phyloP scores from a whole-genome alignment of 2,888 invertebrate genomes.

The Drosophila neotestacea region DNA sequence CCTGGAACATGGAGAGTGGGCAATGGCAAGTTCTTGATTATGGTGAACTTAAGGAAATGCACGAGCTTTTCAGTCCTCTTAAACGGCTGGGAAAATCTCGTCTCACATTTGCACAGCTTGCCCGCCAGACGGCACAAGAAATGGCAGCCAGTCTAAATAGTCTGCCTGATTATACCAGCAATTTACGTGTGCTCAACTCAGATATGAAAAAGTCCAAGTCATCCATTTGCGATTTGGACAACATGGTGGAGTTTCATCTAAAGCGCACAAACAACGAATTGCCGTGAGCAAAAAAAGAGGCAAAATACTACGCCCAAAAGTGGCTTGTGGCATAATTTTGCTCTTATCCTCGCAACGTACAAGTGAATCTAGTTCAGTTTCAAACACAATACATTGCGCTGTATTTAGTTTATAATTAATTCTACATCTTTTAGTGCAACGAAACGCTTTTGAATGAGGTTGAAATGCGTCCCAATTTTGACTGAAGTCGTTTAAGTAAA shows the following conservation, averaged over 20 bases:
- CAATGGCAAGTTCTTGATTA: slow-evolving; percentile 85
- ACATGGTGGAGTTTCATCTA: slow-evolving; percentile 84
- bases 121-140: slow-evolving; percentile 83
- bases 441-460: slow-evolving; percentile 67
- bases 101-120: slow-evolving; percentile 77
- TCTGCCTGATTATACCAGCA: slow-evolving; percentile 81
- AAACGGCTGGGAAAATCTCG: slow-evolving; percentile 70
- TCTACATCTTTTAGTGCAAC: slow-evolving; percentile 54
- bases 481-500: slow-evolving; percentile 70
- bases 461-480: slow-evolving; percentile 72
- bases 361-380: slow-evolving; percentile 72
- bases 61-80: slow-evolving; percentile 71
- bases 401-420: slow-evolving; percentile 56
- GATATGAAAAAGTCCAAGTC: slow-evolving; percentile 84
- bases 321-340: slow-evolving; percentile 5
- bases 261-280: slow-evolving; percentile 69
- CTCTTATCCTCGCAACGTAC: slow-evolving; percentile 28
- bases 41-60: slow-evolving; percentile 83
- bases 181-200: slow-evolving; percentile 83
- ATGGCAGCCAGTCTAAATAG: slow-evolving; percentile 73
- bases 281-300: slow-evolving; percentile 24
- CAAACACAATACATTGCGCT: slow-evolving; percentile 60
- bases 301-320: neutral
- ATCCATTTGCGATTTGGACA: slow-evolving; percentile 82
- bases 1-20: slow-evolving; percentile 85